These are phyloP conservation scores for Aethes cnicana DNA, from an alignment of 2,888 invertebrate species.

Conservation along the genomic window DNA sequence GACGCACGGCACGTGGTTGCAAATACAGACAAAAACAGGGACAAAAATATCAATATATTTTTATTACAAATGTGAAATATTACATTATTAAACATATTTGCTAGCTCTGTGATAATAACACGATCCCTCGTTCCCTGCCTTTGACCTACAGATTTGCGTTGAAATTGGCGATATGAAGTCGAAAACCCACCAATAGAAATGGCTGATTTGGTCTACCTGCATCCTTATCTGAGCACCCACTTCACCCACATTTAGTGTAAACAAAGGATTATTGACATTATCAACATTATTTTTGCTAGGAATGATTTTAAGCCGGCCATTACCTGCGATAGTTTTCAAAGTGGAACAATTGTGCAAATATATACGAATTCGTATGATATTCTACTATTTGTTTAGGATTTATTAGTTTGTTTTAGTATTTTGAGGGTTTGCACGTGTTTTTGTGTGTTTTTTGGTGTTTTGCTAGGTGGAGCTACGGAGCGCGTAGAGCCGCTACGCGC, in stretches of 20 bases:
- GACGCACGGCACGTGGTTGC: slow-evolving; percentile 2
- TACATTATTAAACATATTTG: slow-evolving; percentile 19
- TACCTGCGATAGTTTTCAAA: slow-evolving; percentile 47
- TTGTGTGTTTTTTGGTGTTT: slow-evolving; percentile 32
- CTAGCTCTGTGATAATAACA: slow-evolving; percentile 20
- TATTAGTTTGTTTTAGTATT: slow-evolving; percentile 49
- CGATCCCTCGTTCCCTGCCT: slow-evolving; percentile 4
- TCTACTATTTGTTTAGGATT: slow-evolving; percentile 46
- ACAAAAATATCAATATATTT: slow-evolving; percentile 6
- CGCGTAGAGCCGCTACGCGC: slow-evolving; percentile 28
- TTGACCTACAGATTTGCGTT: slow-evolving; percentile 12
- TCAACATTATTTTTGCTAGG: slow-evolving; percentile 68
- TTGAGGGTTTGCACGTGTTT: slow-evolving; percentile 50
- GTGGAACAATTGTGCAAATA: slow-evolving; percentile 74
- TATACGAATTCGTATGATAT: slow-evolving; percentile 40
- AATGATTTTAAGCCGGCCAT: slow-evolving; percentile 61
- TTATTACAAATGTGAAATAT: slow-evolving; percentile 3
- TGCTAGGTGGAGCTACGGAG: slow-evolving; percentile 43
- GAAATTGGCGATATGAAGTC: slow-evolving; percentile 43
- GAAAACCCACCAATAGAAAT: slow-evolving; percentile 64
- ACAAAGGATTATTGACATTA: slow-evolving; percentile 73
- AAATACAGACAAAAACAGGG: slow-evolving; percentile 9
- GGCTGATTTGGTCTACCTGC: slow-evolving; percentile 55
- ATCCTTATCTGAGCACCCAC: slow-evolving; percentile 70
- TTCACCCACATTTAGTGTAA: slow-evolving; percentile 72